These are phyloP conservation scores for Atherinomorus stipes DNA, from an alignment of 2,113 vertebrate genomes.

Conservation along the genomic window DNA sequence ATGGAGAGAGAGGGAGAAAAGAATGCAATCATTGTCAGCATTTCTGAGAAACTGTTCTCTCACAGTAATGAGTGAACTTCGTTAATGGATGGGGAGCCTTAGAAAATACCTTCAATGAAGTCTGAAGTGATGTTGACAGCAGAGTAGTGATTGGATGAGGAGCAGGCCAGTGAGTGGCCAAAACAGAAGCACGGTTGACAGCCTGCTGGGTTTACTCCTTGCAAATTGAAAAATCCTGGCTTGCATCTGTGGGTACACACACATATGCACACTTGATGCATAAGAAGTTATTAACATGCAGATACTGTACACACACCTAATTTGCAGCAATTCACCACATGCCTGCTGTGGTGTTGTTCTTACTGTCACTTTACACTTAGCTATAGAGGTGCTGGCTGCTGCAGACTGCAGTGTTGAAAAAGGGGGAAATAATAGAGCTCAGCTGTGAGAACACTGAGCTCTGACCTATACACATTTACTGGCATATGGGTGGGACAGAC, in stretches of 20 bases:
- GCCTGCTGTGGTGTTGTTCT: constrained; percentile 15
- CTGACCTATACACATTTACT: constrained; percentile 50
- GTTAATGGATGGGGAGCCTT: neutral
- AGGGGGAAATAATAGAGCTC: constrained; percentile 21
- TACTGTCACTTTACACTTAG: constrained; percentile 30
- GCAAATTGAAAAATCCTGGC: constrained; percentile 89
- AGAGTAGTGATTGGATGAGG: constrained; percentile 72
- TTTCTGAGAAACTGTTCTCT: neutral
- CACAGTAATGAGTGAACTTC: constrained; percentile 3
- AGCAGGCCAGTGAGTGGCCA: constrained; percentile 89
- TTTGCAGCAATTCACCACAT: constrained; percentile 31
- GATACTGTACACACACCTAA: constrained; percentile 9
- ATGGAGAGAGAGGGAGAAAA: neutral
- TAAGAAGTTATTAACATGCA: constrained; percentile 40
- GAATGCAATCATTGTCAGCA: constrained; percentile 14
- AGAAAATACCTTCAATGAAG: constrained; percentile 86
- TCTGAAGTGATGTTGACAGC: constrained; percentile 80
- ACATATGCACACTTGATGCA: constrained; percentile 37
- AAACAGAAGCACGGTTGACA: constrained; percentile 93
- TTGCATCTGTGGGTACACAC: constrained; percentile 85
- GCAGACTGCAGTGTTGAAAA: constrained; percentile 1
- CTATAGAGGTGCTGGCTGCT: neutral
- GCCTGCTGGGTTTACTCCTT: constrained; percentile 82
- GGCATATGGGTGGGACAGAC: constrained; percentile 46
- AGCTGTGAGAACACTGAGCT: constrained; percentile 31